Evolutionary conservation across 92 coral and sea anemone species (phyloP).

Genomic region (Porites lobata): DNA sequence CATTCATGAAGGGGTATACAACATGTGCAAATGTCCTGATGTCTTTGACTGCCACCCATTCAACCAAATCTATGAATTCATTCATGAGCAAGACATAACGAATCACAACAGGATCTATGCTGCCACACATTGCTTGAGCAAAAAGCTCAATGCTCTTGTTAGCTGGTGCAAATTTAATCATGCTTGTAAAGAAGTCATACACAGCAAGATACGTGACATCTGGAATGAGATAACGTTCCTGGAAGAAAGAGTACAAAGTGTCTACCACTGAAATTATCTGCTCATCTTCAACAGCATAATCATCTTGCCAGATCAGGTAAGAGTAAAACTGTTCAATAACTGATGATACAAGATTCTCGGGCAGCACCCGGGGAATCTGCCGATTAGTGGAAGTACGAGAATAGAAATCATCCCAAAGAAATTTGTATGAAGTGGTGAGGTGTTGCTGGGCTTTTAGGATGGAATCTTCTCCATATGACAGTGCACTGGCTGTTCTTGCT

Average conservation of each 20-base stretch:
- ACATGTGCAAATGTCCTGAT: conserved; percentile 83
- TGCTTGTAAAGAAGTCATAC: conserved; percentile 90
- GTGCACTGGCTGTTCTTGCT: conserved; percentile 48
- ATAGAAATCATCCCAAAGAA: conserved; percentile 85
- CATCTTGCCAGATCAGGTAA: conserved; percentile 90
- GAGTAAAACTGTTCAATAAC: conserved; percentile 87
- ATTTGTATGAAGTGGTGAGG: conserved; percentile 85
- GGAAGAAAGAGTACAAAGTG: conserved; percentile 83
- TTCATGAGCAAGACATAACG: conserved; percentile 90
- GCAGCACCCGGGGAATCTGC: conserved; percentile 71
- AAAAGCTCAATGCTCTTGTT: conserved; percentile 86
- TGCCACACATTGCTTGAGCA: conserved; percentile 96
- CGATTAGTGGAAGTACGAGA: conserved; percentile 73
- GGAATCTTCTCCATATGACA: conserved; percentile 77
- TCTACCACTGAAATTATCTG: conserved; percentile 87
- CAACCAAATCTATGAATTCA: conserved; percentile 86
- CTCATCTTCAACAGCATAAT: conserved; percentile 89
- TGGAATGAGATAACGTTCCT: conserved; percentile 83
- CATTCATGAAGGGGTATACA: conserved; percentile 97
- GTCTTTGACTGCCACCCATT: conserved; percentile 89
- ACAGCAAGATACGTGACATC: conserved; percentile 83
- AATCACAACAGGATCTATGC: conserved; percentile 89
- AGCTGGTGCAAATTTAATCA: conserved; percentile 72
- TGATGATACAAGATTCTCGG: conserved; percentile 78
- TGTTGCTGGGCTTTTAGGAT: conserved; percentile 83